Evolutionary conservation across 1,140 invertebrate genomes (phyloP).

Genomic region (Wiebesia pumilae): DNA sequence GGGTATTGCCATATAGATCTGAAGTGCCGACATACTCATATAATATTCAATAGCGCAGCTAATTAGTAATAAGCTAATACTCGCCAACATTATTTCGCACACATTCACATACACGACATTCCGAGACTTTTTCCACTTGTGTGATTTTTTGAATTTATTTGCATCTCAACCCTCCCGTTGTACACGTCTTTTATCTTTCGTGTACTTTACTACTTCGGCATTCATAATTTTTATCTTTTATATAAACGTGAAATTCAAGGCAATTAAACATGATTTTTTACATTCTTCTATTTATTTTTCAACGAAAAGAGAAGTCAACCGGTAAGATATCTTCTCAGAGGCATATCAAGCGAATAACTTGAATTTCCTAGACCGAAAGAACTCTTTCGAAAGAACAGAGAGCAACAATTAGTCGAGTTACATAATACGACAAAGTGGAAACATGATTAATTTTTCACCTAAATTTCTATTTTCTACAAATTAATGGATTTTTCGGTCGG

Average conservation of each 20-base stretch:
- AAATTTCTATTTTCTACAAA: background rate
- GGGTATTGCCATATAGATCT: slow-evolving; percentile 1
- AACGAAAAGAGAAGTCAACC: background rate
- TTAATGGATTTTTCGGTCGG: background rate
- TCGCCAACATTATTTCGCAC: background rate
- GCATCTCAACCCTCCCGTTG: background rate
- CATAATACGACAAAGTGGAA: background rate
- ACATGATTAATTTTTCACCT: background rate
- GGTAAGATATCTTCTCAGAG: background rate
- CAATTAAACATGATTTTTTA: slow-evolving; percentile 18
- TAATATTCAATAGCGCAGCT: slow-evolving; percentile 40
- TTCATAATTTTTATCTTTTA: slow-evolving; percentile 18
- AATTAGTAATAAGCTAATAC: slow-evolving; percentile 50
- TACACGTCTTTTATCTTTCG: background rate
- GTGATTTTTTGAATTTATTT: slow-evolving; percentile 13
- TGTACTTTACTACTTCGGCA: slow-evolving; percentile 3
- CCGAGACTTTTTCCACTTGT: background rate
- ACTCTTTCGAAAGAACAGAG: background rate
- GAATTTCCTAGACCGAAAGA: background rate
- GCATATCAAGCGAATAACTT: background rate
- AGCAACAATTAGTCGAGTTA: background rate
- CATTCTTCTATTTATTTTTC: slow-evolving; percentile 5
- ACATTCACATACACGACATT: background rate
- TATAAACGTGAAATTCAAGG: background rate
- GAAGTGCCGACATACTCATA: slow-evolving; percentile 21